Base-by-base conservation (phyloP, 2,113 vertebrate species). In the Indicator indicator region DNA sequence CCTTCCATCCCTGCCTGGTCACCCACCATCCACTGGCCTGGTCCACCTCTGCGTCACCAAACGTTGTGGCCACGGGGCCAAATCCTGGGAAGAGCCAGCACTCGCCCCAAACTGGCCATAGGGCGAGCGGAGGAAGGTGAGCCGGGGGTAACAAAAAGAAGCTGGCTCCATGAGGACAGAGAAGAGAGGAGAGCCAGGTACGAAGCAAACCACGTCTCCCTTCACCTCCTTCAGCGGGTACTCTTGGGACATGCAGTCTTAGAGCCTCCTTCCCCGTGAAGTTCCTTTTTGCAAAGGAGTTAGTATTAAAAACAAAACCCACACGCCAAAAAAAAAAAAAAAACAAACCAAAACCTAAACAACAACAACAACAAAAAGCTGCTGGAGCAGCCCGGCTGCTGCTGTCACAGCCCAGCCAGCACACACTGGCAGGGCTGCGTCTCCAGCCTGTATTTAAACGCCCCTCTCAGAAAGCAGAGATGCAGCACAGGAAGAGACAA, bases 401-500 rank as follows among this genome's bases (percentile, higher is more conserved):
- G 91, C 93, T 88, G 79, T 81, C 82, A 88, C 76, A 94, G 89
- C 95, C 79, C 76, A 74, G 87, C 87, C 73, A 95, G 94, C 79
- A 85, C 91, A 92, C 91, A 94, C 84, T 96, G 94, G 95, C 68
- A 96, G 80, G 65, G 94, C 96, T 88, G 93, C 52, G 85, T 91
- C 91, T 95, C 89, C 94, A 96, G 93, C 76, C 96, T 81, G 76
- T 94, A 89, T 97, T 97, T 96, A 94, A 96, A 95, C 88, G 88
- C 95, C 85, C 91, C 96, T 96, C 93, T 88, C 88, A 85, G 93
- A 95, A 83, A 90, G 91, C 91, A 93, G 95, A 95, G 94, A 97
- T 95, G 93, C 95, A 91, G 91, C 96, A 95, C 94, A 95, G 95
- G 94, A 96, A 97, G 93, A 96, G 95, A 95, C 95, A 83, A 95